These are phyloP conservation scores for Melanotaenia duboulayi DNA, from an alignment of 2,113 vertebrate genomes.

Conservation along the genomic window DNA sequence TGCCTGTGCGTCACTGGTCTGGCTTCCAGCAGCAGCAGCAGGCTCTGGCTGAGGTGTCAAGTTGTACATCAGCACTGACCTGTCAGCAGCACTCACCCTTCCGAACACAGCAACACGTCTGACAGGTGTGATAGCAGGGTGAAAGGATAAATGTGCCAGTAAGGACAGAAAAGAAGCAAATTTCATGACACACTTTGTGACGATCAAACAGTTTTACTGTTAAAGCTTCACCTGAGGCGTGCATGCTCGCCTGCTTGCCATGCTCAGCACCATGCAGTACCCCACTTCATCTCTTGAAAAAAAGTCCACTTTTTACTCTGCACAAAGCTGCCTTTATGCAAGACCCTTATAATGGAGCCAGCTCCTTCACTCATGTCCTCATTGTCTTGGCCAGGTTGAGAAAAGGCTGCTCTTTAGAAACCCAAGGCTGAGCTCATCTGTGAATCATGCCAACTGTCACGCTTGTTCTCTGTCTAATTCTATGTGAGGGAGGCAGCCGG, in stretches of 20 bases:
- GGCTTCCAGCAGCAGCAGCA: slow-evolving; percentile 12
- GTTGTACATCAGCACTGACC: background rate
- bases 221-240: slow-evolving; percentile 21
- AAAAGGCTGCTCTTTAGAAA: slow-evolving; percentile 79
- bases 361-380: slow-evolving; percentile 76
- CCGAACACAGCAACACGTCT: slow-evolving; percentile 14
- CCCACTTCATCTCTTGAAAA: slow-evolving; percentile 32
- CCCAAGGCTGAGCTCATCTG: slow-evolving; percentile 68
- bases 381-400: slow-evolving; percentile 77
- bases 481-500: slow-evolving; percentile 17
- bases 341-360: slow-evolving; percentile 62
- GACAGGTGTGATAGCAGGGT: slow-evolving; percentile 21
- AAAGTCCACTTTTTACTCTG: slow-evolving; percentile 38
- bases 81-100: slow-evolving; percentile 21
- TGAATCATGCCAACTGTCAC: slow-evolving; percentile 71
- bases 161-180: background rate
- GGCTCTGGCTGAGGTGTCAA: slow-evolving; percentile 2
- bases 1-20: slow-evolving; percentile 39
- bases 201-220: slow-evolving; percentile 6
- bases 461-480: slow-evolving; percentile 39
- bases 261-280: slow-evolving; percentile 45
- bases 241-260: slow-evolving; percentile 47
- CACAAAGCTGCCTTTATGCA: slow-evolving; percentile 72
- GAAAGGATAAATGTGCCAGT: slow-evolving; percentile 3
- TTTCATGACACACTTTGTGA: background rate